Percentiles rank a stretch among this genome's conserved stretches.
phyloP scores from a whole-genome alignment of 2,888 invertebrate genomes.

The Cantharis nigra region DNA sequence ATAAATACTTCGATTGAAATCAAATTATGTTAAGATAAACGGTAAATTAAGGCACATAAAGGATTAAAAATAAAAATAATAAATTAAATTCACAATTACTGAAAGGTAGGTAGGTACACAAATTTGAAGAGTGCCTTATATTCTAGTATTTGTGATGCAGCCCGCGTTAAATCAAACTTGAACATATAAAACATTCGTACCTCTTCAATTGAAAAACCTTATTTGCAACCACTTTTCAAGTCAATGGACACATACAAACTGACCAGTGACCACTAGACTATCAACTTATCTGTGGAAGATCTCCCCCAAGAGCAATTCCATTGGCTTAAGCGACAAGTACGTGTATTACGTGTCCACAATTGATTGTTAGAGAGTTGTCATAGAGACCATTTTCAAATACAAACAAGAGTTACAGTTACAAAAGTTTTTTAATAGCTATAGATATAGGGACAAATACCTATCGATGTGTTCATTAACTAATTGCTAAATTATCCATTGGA shows the following conservation, averaged over 20 bases:
- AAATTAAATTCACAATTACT: background rate
- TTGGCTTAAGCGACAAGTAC: slow-evolving; percentile 45
- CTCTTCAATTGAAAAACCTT: slow-evolving; percentile 18
- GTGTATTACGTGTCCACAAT: slow-evolving; percentile 53
- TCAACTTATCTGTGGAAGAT: slow-evolving; percentile 51
- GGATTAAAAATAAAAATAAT: background rate
- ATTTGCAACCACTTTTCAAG: slow-evolving; percentile 34
- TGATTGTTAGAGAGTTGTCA: slow-evolving; percentile 54
- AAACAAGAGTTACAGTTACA: slow-evolving; percentile 43
- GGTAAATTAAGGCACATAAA: background rate
- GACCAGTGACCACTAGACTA: slow-evolving; percentile 51
- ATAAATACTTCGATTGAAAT: background rate
- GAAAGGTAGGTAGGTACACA: background rate
- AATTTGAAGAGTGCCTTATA: background rate
- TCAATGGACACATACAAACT: slow-evolving; percentile 49
- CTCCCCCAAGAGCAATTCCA: slow-evolving; percentile 48
- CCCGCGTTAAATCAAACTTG: background rate
- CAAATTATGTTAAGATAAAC: background rate
- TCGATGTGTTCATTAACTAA: slow-evolving; percentile 7
- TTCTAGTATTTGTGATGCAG: background rate
- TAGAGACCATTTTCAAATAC: slow-evolving; percentile 51
- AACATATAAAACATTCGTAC: slow-evolving; percentile 16
- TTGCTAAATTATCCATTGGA: slow-evolving; percentile 17
- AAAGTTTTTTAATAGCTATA: slow-evolving; percentile 23
- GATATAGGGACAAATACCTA: slow-evolving; percentile 7